These are phyloP conservation scores for Pseudorhiza aurosa DNA, from an alignment of 30 jellyfish, hydroid and myxozoan species.

Conservation along the genomic window DNA sequence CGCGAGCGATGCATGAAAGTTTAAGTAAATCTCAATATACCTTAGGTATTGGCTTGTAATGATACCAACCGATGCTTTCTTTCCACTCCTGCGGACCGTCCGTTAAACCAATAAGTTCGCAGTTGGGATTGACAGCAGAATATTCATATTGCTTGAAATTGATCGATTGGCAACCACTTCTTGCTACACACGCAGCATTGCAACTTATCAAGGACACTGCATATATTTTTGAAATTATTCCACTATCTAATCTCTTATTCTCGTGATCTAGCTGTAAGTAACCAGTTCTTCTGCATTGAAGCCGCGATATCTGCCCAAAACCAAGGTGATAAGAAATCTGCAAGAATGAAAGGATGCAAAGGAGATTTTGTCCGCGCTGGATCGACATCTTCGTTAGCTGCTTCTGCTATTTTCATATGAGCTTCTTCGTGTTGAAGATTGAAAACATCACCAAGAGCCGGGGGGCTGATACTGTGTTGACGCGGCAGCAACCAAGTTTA, in stretches of 20 bases:
- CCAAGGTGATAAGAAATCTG: neutral
- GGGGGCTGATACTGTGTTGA: no score
- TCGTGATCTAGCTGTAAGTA: neutral
- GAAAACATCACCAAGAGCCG: no score
- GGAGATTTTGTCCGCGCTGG: neutral
- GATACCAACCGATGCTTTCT: constrained; percentile 22
- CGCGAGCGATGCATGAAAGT: neutral
- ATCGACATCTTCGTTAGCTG: neutral
- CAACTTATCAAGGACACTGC: constrained; percentile 12
- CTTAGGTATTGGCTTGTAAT: constrained; percentile 14
- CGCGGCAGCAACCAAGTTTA: no score
- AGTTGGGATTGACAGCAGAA: neutral
- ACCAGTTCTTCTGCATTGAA: constrained; percentile 27
- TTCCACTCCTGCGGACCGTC: constrained; percentile 5
- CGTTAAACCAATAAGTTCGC: constrained; percentile 18
- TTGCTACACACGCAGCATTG: constrained; percentile 15
- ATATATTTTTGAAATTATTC: neutral
- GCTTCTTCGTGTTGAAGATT: no score
- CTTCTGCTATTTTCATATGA: no score
- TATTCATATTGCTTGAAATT: neutral
- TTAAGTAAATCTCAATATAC: neutral
- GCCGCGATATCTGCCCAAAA: constrained; percentile 4
- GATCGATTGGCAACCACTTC: neutral
- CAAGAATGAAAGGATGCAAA: neutral
- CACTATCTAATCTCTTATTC: neutral